Evolutionary conservation across 2,888 invertebrate species (phyloP).

Genomic region (Coleophora flavipennella): DNA sequence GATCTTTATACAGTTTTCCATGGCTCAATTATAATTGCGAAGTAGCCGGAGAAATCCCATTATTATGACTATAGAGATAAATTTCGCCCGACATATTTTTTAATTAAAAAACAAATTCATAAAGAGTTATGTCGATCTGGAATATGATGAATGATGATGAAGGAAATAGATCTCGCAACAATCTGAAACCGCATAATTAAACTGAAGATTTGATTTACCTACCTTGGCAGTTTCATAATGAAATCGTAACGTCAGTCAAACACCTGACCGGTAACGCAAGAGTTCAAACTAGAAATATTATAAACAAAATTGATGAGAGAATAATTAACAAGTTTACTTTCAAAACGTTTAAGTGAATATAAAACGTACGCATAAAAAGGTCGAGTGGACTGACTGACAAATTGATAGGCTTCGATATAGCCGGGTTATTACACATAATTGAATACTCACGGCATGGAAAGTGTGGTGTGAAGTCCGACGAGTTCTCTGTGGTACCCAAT

Average conservation of each 20-base stretch:
- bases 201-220: too few relatives aligned
- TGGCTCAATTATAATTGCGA: too few relatives aligned
- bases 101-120: too few relatives aligned
- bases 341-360: conserved; percentile 50
- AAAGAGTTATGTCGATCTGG: too few relatives aligned
- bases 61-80: too few relatives aligned
- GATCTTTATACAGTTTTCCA: too few relatives aligned
- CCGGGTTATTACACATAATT: conserved; percentile 53
- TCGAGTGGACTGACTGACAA: conserved; percentile 37
- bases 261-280: conserved; percentile 18
- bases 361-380: conserved; percentile 23
- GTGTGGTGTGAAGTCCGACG: conserved; percentile 23
- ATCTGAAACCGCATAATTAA: too few relatives aligned
- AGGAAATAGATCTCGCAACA: too few relatives aligned
- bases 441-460: conserved; percentile 47
- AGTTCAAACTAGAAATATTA: conserved; percentile 37
- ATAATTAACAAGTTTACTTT: conserved; percentile 62
- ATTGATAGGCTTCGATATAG: conserved; percentile 50
- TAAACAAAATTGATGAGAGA: conserved; percentile 48
- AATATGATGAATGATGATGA: too few relatives aligned
- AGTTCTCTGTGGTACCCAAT: conserved; percentile 32
- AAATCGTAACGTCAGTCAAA: conserved; percentile 49
- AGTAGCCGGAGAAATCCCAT: too few relatives aligned
- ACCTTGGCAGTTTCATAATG: conserved; percentile 18
- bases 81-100: too few relatives aligned